Evolutionary conservation across 2,888 invertebrate species (phyloP).

Genomic region (Cistogaster globosa): DNA sequence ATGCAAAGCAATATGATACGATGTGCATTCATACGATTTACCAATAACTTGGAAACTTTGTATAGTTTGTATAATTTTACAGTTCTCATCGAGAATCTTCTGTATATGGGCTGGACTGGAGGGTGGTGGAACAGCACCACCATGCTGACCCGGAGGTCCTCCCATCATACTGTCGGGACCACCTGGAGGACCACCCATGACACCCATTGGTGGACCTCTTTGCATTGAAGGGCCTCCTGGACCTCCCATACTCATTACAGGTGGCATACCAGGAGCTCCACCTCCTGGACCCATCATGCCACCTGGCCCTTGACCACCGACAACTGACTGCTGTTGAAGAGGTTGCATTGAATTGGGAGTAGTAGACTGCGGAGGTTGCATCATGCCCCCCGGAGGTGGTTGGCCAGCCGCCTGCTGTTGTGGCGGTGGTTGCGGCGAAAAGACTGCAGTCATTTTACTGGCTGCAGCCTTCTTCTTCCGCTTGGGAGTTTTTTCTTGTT

Average conservation of each 20-base stretch:
- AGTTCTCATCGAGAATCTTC: slow-evolving; percentile 98
- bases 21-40: slow-evolving; percentile 95
- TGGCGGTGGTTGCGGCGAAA: slow-evolving; percentile 82
- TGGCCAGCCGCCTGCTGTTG: slow-evolving; percentile 73
- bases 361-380: slow-evolving; percentile 74
- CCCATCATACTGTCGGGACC: slow-evolving; percentile 75
- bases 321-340: slow-evolving; percentile 75
- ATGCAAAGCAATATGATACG: slow-evolving; percentile 97
- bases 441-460: slow-evolving; percentile 83
- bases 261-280: slow-evolving; percentile 73
- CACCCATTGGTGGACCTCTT: slow-evolving; percentile 76
- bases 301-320: slow-evolving; percentile 71
- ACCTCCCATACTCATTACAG: slow-evolving; percentile 73
- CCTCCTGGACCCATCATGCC: slow-evolving; percentile 66
- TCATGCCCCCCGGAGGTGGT: slow-evolving; percentile 71
- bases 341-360: slow-evolving; percentile 75
- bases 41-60: slow-evolving; percentile 98
- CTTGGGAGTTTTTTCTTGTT: slow-evolving; percentile 83
- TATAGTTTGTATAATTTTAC: slow-evolving; percentile 97
- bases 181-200: slow-evolving; percentile 73
- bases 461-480: slow-evolving; percentile 83
- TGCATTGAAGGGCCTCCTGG: slow-evolving; percentile 76
- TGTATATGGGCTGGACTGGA: slow-evolving; percentile 94
- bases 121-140: slow-evolving; percentile 86
- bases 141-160: slow-evolving; percentile 81